Evolutionary conservation across 2,113 vertebrate genomes (phyloP).

Genomic region (Chionis minor): DNA sequence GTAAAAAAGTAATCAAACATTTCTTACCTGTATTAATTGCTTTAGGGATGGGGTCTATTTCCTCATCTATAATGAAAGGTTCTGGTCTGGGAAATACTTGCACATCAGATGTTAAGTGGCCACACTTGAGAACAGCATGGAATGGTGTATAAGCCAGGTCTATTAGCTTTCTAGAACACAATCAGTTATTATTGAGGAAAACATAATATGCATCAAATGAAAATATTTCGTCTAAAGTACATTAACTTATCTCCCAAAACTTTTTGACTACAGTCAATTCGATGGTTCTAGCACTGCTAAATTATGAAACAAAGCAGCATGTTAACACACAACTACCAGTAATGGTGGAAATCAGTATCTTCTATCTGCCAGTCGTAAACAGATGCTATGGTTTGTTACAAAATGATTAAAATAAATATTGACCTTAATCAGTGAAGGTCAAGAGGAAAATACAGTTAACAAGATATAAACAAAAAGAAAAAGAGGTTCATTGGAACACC

Average conservation of each 20-base stretch:
- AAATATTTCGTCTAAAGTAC: background rate
- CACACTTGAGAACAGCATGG: slow-evolving; percentile 94
- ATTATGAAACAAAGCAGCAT: background rate
- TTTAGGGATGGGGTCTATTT: slow-evolving; percentile 91
- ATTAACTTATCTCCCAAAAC: background rate
- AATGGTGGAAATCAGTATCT: background rate
- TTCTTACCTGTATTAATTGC: slow-evolving; percentile 88
- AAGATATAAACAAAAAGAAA: background rate
- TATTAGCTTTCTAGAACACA: slow-evolving; percentile 87
- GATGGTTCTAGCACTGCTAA: background rate
- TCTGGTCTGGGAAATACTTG: slow-evolving; percentile 98
- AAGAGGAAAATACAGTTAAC: background rate
- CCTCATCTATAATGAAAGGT: slow-evolving; percentile 90
- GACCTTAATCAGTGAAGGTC: background rate
- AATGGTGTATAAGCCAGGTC: slow-evolving; percentile 95
- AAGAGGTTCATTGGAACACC: background rate
- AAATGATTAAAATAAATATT: background rate
- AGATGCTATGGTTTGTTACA: background rate
- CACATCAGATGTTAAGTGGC: slow-evolving; percentile 93
- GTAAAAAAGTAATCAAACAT: background rate
- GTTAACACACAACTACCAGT: background rate
- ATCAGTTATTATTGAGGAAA: slow-evolving; percentile 23
- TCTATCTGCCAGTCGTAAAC: background rate
- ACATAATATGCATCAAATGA: background rate
- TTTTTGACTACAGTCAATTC: background rate